Evolutionary conservation across 2,113 vertebrate species (phyloP).

Genomic region (Platichthys flesus): DNA sequence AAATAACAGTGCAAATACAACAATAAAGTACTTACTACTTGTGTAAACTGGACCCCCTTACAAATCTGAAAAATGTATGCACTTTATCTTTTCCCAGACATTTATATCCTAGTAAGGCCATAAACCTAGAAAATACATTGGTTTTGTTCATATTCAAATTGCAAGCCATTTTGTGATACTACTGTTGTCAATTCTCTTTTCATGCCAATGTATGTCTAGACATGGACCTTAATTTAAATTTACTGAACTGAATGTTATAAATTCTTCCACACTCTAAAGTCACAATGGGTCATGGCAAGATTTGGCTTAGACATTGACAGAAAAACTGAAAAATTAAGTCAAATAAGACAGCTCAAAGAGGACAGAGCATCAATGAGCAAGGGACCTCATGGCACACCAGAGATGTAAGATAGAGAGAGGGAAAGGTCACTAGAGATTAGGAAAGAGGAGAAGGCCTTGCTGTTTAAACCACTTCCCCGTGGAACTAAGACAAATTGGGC

Average conservation of each 20-base stretch:
- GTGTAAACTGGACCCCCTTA: background rate
- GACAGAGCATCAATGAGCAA: slow-evolving; percentile 11
- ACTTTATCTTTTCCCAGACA: too few species aligned
- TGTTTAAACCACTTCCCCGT: slow-evolving; percentile 66
- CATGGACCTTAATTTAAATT: too few species aligned
- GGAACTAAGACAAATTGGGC: slow-evolving; percentile 80
- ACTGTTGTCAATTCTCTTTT: too few species aligned
- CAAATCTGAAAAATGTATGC: too few species aligned
- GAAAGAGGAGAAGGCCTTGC: slow-evolving; percentile 48
- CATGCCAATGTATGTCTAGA: too few species aligned
- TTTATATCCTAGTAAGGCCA: too few species aligned
- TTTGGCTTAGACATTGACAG: slow-evolving; percentile 16
- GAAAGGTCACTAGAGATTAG: slow-evolving; percentile 51
- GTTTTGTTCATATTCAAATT: background rate
- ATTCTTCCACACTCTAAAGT: background rate
- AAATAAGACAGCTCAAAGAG: slow-evolving; percentile 23
- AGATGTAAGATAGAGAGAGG: slow-evolving; percentile 32
- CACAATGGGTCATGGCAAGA: background rate
- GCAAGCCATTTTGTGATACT: too few species aligned
- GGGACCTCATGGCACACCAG: slow-evolving; percentile 22
- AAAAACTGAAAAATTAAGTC: slow-evolving; percentile 16
- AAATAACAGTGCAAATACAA: too few species aligned
- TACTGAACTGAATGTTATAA: too few species aligned
- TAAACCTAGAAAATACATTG: background rate
- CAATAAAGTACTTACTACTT: background rate